Base-by-base conservation (phyloP, 2,113 vertebrate species). In the Planiliza haematocheilus region DNA sequence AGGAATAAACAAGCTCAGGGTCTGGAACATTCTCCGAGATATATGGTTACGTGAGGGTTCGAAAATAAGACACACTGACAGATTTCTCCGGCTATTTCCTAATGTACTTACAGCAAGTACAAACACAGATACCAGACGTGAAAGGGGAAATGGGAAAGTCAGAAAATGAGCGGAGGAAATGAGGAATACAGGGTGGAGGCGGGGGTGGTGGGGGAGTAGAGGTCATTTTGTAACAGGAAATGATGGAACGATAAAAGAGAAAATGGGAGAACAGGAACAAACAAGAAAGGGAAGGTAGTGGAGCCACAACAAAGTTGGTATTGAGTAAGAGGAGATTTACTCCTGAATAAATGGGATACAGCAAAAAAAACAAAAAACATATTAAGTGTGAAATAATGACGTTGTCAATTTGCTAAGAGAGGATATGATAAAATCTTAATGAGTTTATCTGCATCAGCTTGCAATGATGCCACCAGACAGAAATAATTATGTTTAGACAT, bases 81-180 rank as follows among this genome's bases (percentile, higher is more conserved):
- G 71, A 77, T 68, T 74, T 53, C 55, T 58, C 7, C 13, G 50
- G 34, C 58, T 82, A 24, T 2, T 13, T 60, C 7, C 48, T 76
- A 70, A 86, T 72, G 52, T 52, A 67, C 48, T 83, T 74, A 84
- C 58, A 51, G 77, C 43, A 51, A 55, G 64, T 17, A 69, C 34
- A 77, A 74, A 74, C 73, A 77, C 36, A 38, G 58, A 79, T 11
- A 69, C 49, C 83, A 81, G 82, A 51, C 46, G 39, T 21, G 3
- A 38, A 38, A 45, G 17, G 38, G 85, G 89, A 89, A 91, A 85
- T 77, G 76, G 79, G 42, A 57, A 66, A 51, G 17, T 45, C 16
- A 21, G 79, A 53, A 83, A 83, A 88, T 70, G 67, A 89, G 70
- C 0, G 16, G 61, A 82, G 86, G 88, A 90, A 89, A 91, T 88